A percentile compares a stretch with the other conserved stretches of the same genome.
phyloP scores from a whole-genome alignment of 2,888 invertebrate genomes.

The Epinotia brunnichana region DNA sequence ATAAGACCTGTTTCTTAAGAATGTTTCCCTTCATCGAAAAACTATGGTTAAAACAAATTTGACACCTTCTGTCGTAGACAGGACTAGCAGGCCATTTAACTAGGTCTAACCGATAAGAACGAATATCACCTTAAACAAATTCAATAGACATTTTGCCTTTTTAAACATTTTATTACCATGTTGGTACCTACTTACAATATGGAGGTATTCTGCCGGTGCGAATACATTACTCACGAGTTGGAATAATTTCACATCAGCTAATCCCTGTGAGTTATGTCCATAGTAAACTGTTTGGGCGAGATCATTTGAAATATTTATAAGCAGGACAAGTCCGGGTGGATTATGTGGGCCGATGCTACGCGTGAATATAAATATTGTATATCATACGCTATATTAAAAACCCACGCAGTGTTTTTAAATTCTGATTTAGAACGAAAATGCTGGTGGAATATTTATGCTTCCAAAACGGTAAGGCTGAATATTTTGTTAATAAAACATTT shows the following conservation, averaged over 20 bases:
- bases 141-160: too few species aligned
- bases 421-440: background rate
- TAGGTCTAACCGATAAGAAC: too few species aligned
- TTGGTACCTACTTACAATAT: too few species aligned
- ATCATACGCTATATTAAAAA: background rate
- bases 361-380: conserved; percentile 2
- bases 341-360: conserved; percentile 12
- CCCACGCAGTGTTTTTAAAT: conserved; percentile 10
- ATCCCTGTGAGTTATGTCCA: background rate
- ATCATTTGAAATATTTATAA: conserved; percentile 17
- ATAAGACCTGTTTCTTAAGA: too few species aligned
- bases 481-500: background rate
- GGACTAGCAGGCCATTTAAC: too few species aligned
- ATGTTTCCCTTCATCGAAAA: too few species aligned
- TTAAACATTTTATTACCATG: too few species aligned
- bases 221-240: background rate
- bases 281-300: background rate
- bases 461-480: background rate
- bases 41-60: too few species aligned
- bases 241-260: conserved; percentile 4
- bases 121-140: too few species aligned
- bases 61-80: too few species aligned
- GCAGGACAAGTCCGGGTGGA: conserved; percentile 10
- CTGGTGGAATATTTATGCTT: conserved; percentile 1
- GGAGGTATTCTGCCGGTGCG: background rate